Conservation (phyloP, 2,113 vertebrate species). For the Amazona vittata region DNA sequence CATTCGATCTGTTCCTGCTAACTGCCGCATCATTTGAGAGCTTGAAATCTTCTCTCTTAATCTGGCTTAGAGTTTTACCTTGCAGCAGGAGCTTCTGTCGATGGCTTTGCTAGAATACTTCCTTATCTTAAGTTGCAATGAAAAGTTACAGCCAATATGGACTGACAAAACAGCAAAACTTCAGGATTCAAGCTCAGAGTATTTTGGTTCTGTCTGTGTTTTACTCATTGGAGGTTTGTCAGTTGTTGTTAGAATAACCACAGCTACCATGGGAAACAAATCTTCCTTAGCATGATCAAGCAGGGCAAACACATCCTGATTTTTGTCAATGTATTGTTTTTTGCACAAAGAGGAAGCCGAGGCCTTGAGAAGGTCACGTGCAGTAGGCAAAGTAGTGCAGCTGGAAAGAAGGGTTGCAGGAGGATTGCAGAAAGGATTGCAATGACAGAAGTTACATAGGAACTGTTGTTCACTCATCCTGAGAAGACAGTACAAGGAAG, state of each 20-base stretch:
- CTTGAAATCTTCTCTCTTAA: background rate
- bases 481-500: background rate
- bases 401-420: background rate
- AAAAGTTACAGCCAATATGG: background rate
- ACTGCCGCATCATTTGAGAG: accelerated
- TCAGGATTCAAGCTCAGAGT: background rate
- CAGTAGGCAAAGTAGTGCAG: background rate
- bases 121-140: background rate
- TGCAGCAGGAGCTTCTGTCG: background rate
- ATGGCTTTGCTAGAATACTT: background rate
- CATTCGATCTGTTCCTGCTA: background rate
- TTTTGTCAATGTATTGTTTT: background rate
- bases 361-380: background rate
- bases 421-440: background rate
- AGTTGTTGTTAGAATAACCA: background rate
- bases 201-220: background rate
- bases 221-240: background rate
- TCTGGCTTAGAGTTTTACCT: background rate
- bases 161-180: background rate
- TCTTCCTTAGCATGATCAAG: background rate
- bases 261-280: background rate
- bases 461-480: background rate
- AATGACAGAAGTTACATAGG: background rate
- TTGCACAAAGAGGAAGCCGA: background rate
- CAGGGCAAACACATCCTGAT: background rate